Conservation (phyloP, 2,888 invertebrate species). For the Gandaritis pyraliata region DNA sequence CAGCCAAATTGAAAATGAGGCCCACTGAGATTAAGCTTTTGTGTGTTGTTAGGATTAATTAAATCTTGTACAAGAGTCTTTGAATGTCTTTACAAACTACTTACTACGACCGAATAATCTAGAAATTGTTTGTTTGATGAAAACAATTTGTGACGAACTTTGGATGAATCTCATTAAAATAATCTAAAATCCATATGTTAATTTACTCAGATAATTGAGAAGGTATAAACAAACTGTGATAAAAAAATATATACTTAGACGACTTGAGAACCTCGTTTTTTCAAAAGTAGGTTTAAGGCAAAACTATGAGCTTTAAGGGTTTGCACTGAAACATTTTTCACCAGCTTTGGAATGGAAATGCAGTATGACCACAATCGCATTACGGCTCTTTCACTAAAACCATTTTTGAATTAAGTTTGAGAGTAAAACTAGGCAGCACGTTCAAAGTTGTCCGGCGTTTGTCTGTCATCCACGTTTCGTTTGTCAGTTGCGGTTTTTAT, state of each 20-base stretch:
- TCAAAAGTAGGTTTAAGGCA: too few relatives aligned
- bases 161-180: too few relatives aligned
- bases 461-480: constrained; percentile 50
- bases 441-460: constrained; percentile 41
- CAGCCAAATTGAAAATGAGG: constrained; percentile 5
- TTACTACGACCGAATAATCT: not conserved
- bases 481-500: constrained; percentile 54
- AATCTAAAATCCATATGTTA: too few relatives aligned
- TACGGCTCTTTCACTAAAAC: constrained; percentile 15
- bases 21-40: not conserved
- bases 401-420: constrained; percentile 46
- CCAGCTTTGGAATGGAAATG: not conserved
- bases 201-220: too few relatives aligned
- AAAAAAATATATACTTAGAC: too few relatives aligned
- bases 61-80: not conserved
- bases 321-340: not conserved
- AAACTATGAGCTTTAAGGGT: not conserved
- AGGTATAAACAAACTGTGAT: too few relatives aligned
- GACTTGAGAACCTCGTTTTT: too few relatives aligned
- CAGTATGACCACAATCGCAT: constrained; percentile 7
- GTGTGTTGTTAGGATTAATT: not conserved
- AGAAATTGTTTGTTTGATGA: too few relatives aligned
- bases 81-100: not conserved
- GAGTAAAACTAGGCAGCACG: constrained; percentile 40
- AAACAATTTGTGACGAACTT: too few relatives aligned